Percentiles rank a stretch among this genome's conserved stretches.
phyloP scores from a whole-genome alignment of 2,113 vertebrate species.

The Ptilorrhoa leucosticta region DNA sequence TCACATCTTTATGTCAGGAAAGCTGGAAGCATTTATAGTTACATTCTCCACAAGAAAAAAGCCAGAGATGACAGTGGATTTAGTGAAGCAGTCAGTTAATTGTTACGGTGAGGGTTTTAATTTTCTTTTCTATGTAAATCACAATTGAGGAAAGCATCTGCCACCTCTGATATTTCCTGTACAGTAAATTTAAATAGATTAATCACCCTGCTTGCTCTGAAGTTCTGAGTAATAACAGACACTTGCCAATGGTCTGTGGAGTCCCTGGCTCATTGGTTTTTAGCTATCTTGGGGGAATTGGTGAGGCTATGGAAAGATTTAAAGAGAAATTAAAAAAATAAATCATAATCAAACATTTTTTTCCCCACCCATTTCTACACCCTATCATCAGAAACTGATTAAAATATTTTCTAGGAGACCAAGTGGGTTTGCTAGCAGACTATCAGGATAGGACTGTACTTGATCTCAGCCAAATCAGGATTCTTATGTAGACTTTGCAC shows the following conservation, averaged over 20 bases:
- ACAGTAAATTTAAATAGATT: slow-evolving; percentile 68
- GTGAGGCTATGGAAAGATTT: neutral
- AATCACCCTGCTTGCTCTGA: slow-evolving; percentile 58
- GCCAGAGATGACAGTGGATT: slow-evolving; percentile 16
- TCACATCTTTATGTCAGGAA: neutral
- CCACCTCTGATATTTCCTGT: slow-evolving; percentile 59
- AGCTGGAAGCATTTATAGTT: neutral
- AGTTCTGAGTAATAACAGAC: slow-evolving; percentile 27
- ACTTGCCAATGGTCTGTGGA: slow-evolving; percentile 41
- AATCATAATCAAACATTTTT: neutral
- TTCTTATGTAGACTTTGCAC: neutral
- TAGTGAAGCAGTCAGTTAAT: slow-evolving; percentile 65
- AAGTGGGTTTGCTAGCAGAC: neutral
- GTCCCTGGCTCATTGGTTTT: slow-evolving; percentile 56
- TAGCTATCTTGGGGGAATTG: slow-evolving; percentile 10
- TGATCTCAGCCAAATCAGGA: neutral
- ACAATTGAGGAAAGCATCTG: slow-evolving; percentile 64
- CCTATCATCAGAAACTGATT: neutral
- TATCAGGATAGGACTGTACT: neutral
- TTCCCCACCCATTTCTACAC: neutral
- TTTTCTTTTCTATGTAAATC: slow-evolving; percentile 65
- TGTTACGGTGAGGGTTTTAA: slow-evolving; percentile 65
- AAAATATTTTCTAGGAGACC: neutral
- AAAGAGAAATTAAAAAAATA: slow-evolving; percentile 46
- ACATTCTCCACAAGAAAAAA: neutral